A percentile compares a stretch with the other conserved stretches of the same genome.
Conservation (phyloP, 2,797 vertebrate species). For the Borostomias antarcticus region DNA sequence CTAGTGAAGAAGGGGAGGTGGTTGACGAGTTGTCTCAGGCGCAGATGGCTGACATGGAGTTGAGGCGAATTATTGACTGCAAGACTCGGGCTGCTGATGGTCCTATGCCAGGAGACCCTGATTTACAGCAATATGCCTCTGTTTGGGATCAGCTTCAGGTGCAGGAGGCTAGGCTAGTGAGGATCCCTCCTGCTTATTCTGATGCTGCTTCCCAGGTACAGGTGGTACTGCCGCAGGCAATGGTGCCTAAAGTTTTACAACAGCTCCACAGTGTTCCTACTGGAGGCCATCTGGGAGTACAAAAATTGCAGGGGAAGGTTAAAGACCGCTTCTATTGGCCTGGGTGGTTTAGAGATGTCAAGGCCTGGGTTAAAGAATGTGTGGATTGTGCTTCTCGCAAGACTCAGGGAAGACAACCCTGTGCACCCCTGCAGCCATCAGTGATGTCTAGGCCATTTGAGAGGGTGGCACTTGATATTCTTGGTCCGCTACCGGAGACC, state of each 20-base stretch:
- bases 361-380: not conserved
- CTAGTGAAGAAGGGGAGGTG: not conserved
- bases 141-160: constrained; percentile 24
- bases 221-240: constrained; percentile 6
- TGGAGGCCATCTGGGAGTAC: constrained; percentile 21
- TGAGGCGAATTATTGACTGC: not conserved
- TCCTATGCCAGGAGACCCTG: not conserved
- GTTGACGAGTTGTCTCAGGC: constrained; percentile 12
- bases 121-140: not conserved
- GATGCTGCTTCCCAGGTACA: not conserved
- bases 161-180: not conserved
- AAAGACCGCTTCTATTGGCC: too few species aligned
- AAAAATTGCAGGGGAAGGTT: constrained; percentile 29
- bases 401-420: too few species aligned
- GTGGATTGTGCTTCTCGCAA: too few species aligned
- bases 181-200: not conserved
- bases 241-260: constrained; percentile 7
- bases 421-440: too few species aligned
- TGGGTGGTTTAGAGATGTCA: constrained; percentile 28
- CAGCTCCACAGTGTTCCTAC: constrained; percentile 10
- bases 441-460: not conserved
- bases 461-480: constrained; percentile 15
- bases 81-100: not conserved
- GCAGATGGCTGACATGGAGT: not conserved
- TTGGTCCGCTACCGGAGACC: constrained; percentile 13